Evolutionary conservation across 2,113 vertebrate genomes (phyloP).

Genomic region (Taxidea taxus): DNA sequence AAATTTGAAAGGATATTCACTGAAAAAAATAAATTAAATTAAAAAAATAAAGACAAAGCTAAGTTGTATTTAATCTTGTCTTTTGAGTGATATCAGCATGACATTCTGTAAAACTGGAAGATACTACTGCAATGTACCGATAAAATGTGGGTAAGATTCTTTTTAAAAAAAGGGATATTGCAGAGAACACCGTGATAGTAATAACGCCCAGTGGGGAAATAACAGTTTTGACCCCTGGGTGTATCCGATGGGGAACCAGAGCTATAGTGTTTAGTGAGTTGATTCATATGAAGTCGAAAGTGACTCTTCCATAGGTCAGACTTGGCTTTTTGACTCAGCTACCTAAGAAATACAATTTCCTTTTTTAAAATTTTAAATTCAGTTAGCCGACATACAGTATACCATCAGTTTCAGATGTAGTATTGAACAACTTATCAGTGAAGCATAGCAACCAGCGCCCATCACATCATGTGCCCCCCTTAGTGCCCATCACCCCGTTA

Average conservation of each 20-base stretch:
- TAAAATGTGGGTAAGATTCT: slow-evolving; percentile 7
- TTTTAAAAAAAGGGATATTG: neutral
- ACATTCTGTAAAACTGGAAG: neutral
- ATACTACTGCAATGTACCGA: neutral
- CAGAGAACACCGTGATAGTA: neutral
- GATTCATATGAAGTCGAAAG: neutral
- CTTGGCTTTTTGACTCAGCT: neutral
- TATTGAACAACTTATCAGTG: no score
- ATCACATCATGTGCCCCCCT: no score
- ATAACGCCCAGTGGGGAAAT: neutral
- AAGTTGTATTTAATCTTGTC: slow-evolving; percentile 62
- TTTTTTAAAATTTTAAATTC: no score
- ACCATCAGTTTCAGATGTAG: no score
- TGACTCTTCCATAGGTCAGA: neutral
- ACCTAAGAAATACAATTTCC: neutral
- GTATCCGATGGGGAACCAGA: neutral
- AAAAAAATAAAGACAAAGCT: slow-evolving; percentile 20
- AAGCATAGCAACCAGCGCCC: no score
- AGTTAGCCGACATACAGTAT: no score
- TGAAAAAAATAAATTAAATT: no score
- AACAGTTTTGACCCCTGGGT: neutral
- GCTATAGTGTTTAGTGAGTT: neutral
- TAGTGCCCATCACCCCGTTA: no score
- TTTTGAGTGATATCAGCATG: slow-evolving; percentile 39
- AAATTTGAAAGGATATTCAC: neutral